Percentiles rank a stretch among this genome's conserved stretches.
Evolutionary conservation across 2,888 invertebrate species (phyloP).

Genomic region (Drosophila koepferae): DNA sequence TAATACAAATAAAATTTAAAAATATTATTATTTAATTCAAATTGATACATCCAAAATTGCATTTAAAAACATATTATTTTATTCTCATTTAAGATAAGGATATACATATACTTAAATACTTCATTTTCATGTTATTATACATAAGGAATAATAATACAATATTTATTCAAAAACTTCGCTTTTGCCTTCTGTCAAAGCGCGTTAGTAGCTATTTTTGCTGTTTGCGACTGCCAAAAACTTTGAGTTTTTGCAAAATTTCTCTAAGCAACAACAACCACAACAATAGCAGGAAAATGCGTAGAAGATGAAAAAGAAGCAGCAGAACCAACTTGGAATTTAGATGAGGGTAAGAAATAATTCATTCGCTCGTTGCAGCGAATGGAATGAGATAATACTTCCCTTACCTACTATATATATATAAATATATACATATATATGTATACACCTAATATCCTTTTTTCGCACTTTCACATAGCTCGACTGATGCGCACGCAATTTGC

Average conservation of each 20-base stretch:
- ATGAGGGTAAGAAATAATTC: slow-evolving; percentile 77
- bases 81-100: too few relatives aligned
- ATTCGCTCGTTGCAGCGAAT: slow-evolving; percentile 67
- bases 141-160: neutral
- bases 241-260: slow-evolving; percentile 55
- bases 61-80: too few relatives aligned
- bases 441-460: slow-evolving; percentile 70
- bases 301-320: neutral
- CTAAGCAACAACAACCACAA: slow-evolving; percentile 24
- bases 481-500: slow-evolving; percentile 79
- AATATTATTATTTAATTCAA: too few relatives aligned
- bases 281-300: neutral
- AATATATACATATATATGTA: slow-evolving; percentile 20
- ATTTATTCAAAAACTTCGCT: neutral
- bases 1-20: too few relatives aligned
- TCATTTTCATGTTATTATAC: too few relatives aligned
- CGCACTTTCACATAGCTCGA: slow-evolving; percentile 46
- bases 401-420: slow-evolving; percentile 22
- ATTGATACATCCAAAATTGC: too few relatives aligned
- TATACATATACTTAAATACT: too few relatives aligned
- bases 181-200: neutral
- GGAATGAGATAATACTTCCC: slow-evolving; percentile 11
- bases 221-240: slow-evolving; percentile 45
- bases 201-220: slow-evolving; percentile 22
- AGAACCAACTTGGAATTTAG: slow-evolving; percentile 62